Base-by-base conservation (phyloP, 2,113 vertebrate genomes). In the Platichthys flesus region DNA sequence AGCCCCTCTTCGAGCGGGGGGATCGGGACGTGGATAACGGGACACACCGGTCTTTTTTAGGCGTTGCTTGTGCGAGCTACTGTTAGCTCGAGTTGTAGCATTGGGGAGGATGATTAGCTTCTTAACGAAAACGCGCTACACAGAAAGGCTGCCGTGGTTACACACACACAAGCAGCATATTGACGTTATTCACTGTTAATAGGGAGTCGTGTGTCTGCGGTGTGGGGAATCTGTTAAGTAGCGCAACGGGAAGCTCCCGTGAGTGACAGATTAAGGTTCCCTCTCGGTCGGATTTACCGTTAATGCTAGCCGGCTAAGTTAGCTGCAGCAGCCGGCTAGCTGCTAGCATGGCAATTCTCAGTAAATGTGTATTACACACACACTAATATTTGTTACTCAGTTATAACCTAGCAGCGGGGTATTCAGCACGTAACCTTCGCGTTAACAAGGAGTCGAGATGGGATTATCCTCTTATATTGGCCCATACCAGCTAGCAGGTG, bases 41-140 rank as follows among this genome's bases (percentile, higher is more conserved):
- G 61, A 82, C 85, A 61, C 90, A 87, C 92, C 90, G 92, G 92
- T 93, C 86, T 86, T 83, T 51, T 89, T 88, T 80, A 89, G 87
- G 89, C 89, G 87, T 85, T 71, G 88, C 86, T 90, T 87, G 66
- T 35, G 47, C 21, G 23, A 76, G 89, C 90, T 88, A 86, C 26
- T 65, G 76, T 8, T 81, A 85, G 86, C 88, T 40, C n/a, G 62
- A 80, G 71, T 78, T 52, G 49, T 61, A 74, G 61, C 74, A 59
- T 31, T 31, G 31, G 31, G 6, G 6, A 61, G 56, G 71, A 64
- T 73, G 83, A 86, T 87, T 87, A 87, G 86, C 87, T 57, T 79
- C 75, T 74, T 71, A 71, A 69, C 82, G 57, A 24, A 74, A 73
- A 61, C 18, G 62, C 69, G 40, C 71, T 61, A 8, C 21, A 69